phyloP scores from a whole-genome alignment of 2,888 invertebrate species.

The Ochlodes sylvanus region DNA sequence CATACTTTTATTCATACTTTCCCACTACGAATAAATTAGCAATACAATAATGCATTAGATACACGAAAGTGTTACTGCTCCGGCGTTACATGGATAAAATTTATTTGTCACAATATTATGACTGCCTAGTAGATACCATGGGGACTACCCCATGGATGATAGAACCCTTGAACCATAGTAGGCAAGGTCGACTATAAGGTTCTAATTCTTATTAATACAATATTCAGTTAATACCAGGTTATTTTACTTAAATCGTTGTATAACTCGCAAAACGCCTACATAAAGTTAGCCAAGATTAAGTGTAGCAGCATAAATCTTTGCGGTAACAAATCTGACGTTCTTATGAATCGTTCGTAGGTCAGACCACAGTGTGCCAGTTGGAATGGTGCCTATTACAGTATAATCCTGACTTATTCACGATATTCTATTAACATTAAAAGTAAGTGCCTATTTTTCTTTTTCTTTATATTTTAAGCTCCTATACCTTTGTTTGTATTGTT shows the following conservation, averaged over 20 bases:
- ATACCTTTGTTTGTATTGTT: too few relatives aligned
- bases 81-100: too few relatives aligned
- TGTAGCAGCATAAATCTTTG: slow-evolving; percentile 61
- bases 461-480: too few relatives aligned
- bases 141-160: too few relatives aligned
- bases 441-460: neutral
- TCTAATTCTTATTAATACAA: neutral
- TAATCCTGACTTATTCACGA: slow-evolving; percentile 60
- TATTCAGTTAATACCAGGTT: neutral
- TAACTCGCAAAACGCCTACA: slow-evolving; percentile 14
- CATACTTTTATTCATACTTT: too few relatives aligned
- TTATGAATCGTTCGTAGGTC: slow-evolving; percentile 73
- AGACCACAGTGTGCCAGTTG: slow-evolving; percentile 69
- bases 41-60: too few relatives aligned
- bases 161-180: neutral
- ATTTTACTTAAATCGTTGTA: neutral
- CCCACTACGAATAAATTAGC: too few relatives aligned
- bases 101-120: too few relatives aligned
- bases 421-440: slow-evolving; percentile 62
- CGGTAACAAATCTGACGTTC: slow-evolving; percentile 65
- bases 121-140: too few relatives aligned
- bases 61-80: too few relatives aligned
- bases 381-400: slow-evolving; percentile 66
- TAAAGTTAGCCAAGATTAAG: slow-evolving; percentile 43
- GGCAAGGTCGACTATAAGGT: neutral